phyloP scores from a whole-genome alignment of 2,797 vertebrate species.

The Lateolabrax maculatus region DNA sequence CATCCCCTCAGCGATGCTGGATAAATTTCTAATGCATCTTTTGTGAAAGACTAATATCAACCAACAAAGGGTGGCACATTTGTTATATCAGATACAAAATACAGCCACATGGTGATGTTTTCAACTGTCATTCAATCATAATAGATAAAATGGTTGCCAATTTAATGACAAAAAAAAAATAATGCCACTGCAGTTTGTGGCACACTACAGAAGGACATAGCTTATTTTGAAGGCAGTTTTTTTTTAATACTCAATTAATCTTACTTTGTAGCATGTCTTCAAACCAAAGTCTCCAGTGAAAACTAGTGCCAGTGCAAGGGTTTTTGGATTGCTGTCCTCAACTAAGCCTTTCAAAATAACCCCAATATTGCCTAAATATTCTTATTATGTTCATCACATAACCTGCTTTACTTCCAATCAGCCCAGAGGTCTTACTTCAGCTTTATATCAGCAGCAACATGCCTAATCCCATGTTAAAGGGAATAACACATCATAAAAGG shows the following conservation, averaged over 20 bases:
- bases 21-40: constrained; percentile 70
- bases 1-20: constrained; percentile 63
- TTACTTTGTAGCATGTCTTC: neutral
- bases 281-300: constrained; percentile 32
- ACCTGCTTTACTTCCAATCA: constrained; percentile 84
- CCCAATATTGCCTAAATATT: constrained; percentile 83
- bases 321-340: constrained; percentile 44
- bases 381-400: constrained; percentile 76
- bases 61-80: constrained; percentile 62
- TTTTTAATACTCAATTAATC: neutral
- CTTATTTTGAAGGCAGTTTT: neutral
- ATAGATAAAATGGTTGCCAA: constrained; percentile 21
- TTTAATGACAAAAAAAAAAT: constrained; percentile 1
- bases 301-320: constrained; percentile 25
- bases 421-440: constrained; percentile 71
- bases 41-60: constrained; percentile 73
- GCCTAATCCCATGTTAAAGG: constrained; percentile 84
- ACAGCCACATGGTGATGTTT: constrained; percentile 40
- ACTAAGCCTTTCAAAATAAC: constrained; percentile 80
- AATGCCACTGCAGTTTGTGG: neutral
- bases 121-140: constrained; percentile 31
- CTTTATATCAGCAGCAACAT: constrained; percentile 79
- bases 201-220: neutral
- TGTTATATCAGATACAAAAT: constrained; percentile 61
- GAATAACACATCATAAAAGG: constrained; percentile 79